A percentile compares a stretch with the other conserved stretches of the same genome.
phyloP scores from a whole-genome alignment of 2,797 vertebrate genomes.

The Paguma larvata region DNA sequence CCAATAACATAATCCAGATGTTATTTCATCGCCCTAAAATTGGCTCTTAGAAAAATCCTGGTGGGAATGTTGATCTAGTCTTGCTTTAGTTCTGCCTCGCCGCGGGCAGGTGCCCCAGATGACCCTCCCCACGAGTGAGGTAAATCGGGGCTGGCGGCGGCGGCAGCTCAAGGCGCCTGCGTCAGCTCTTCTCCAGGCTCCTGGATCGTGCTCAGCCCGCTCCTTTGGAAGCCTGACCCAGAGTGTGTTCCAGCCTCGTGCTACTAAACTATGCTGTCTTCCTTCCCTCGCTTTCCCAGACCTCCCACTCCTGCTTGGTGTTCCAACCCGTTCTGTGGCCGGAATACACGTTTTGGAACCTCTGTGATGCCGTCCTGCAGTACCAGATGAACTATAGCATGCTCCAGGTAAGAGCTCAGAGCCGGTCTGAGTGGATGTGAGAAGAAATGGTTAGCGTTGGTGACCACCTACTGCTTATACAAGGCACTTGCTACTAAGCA shows the following conservation, averaged over 20 bases:
- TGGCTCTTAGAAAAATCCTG: constrained; percentile 68
- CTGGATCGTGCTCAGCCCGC: background rate
- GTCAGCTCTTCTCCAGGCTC: background rate
- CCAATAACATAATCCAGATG: constrained; percentile 77
- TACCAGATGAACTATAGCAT: constrained; percentile 95
- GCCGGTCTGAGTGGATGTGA: background rate
- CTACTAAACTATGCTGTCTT: constrained; percentile 32
- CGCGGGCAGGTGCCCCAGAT: constrained; percentile 46
- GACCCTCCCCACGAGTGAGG: background rate
- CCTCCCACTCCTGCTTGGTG: constrained; percentile 97
- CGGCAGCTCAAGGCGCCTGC: background rate
- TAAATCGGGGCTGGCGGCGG: background rate
- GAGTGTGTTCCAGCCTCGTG: background rate
- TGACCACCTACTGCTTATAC: background rate
- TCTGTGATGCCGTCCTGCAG: constrained; percentile 96
- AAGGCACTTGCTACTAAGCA: constrained; percentile 20
- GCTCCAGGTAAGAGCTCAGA: constrained; percentile 92
- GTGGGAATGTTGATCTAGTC: constrained; percentile 59
- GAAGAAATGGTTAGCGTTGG: background rate
- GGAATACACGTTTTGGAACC: constrained; percentile 99
- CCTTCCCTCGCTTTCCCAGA: constrained; percentile 87
- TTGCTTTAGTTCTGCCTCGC: background rate
- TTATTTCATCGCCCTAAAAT: constrained; percentile 77
- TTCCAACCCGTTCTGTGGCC: constrained; percentile 98
- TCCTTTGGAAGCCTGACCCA: background rate